These are phyloP conservation scores for Hirundichthys speculiger DNA, from an alignment of 2,113 vertebrate genomes.

Conservation along the genomic window DNA sequence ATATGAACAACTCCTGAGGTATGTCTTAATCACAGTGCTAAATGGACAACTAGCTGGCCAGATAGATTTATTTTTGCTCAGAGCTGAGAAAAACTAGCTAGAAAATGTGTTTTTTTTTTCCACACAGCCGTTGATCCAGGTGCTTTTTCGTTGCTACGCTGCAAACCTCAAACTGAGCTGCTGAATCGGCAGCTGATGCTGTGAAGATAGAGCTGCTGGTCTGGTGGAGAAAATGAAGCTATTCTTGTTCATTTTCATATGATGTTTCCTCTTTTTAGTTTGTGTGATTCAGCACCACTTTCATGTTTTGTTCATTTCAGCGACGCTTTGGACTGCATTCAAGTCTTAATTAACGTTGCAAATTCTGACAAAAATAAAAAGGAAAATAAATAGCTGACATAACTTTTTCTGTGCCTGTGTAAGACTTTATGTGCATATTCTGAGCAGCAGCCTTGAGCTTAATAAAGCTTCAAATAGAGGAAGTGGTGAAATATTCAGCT, in stretches of 20 bases:
- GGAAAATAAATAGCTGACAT: background rate
- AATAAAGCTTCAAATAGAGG: slow-evolving; percentile 32
- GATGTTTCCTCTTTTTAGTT: slow-evolving; percentile 9
- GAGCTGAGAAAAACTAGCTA: no score
- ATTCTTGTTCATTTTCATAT: background rate
- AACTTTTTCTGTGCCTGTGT: background rate
- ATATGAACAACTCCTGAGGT: no score
- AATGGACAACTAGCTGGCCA: no score
- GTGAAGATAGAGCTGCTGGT: slow-evolving; percentile 64
- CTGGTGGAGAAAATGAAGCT: slow-evolving; percentile 39
- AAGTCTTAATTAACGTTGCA: no score
- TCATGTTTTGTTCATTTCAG: background rate
- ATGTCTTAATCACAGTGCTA: no score
- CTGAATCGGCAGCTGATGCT: slow-evolving; percentile 76
- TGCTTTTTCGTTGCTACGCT: slow-evolving; percentile 77
- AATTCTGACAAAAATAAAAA: background rate
- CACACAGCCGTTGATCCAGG: no score
- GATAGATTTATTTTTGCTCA: no score
- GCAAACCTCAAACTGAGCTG: slow-evolving; percentile 67
- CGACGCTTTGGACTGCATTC: no score
- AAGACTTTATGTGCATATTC: background rate
- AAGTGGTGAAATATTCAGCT: slow-evolving; percentile 26
- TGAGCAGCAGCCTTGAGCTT: background rate
- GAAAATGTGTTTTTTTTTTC: no score
- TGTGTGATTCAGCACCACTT: background rate